These are phyloP conservation scores for Fregata magnificens DNA, from an alignment of 2,113 vertebrate species.

Conservation along the genomic window DNA sequence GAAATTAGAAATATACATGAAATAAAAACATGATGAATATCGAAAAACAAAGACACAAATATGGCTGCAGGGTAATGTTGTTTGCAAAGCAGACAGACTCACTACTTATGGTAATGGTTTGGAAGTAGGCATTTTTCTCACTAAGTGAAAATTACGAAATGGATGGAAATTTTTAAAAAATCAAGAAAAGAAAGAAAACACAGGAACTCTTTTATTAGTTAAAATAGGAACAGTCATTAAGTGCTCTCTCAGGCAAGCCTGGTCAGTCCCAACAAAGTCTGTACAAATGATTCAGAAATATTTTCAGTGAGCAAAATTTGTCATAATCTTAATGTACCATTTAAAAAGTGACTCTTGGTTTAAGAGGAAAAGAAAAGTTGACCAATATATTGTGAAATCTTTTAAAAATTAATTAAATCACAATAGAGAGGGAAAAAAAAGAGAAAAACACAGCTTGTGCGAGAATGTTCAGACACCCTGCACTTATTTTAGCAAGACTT, in stretches of 20 bases:
- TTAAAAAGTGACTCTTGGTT: neutral
- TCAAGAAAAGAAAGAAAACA: neutral
- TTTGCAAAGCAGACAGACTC: neutral
- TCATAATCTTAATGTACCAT: neutral
- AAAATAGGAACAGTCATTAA: neutral
- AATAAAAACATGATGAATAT: neutral
- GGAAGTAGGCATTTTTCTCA: neutral
- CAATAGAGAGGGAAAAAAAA: neutral
- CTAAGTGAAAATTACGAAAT: neutral
- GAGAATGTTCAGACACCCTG: neutral
- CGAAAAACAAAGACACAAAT: neutral
- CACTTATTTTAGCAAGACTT: neutral
- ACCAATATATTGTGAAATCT: neutral
- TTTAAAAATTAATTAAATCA: neutral
- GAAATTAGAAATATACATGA: neutral
- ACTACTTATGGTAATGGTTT: neutral
- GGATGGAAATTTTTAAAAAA: neutral
- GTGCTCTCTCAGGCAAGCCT: neutral
- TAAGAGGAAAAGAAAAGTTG: neutral
- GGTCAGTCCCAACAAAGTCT: neutral
- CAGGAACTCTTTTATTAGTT: neutral
- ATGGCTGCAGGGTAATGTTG: neutral
- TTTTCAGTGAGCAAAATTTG: neutral
- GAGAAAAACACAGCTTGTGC: fast-evolving
- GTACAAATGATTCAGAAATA: neutral